Evolutionary conservation across 2,797 vertebrate genomes (phyloP).

Genomic region (Tokudaia tokunoshimensis): DNA sequence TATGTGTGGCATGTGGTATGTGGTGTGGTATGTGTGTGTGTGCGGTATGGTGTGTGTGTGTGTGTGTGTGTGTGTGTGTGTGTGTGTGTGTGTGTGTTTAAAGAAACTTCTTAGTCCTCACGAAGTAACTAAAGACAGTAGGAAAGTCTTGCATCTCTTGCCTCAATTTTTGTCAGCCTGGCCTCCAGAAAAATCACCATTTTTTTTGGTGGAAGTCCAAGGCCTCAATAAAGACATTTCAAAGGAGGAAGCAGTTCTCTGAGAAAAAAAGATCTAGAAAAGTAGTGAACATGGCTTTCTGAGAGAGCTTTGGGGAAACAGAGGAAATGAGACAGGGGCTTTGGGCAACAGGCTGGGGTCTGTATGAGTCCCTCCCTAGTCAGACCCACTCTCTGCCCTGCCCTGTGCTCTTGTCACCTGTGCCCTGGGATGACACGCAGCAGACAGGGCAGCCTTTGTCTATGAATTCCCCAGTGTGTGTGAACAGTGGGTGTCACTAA

Average conservation of each 20-base stretch:
- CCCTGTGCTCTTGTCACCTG: not conserved
- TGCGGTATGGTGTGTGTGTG: too few species aligned
- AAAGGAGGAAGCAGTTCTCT: not conserved
- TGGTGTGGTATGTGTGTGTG: not conserved
- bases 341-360: not conserved
- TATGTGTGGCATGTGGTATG: not conserved
- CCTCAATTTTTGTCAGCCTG: not conserved
- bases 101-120: not conserved
- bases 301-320: not conserved
- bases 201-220: not conserved
- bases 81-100: not conserved
- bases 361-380: not conserved
- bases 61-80: not conserved
- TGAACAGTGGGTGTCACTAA: not conserved
- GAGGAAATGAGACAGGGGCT: not conserved
- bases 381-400: not conserved
- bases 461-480: not conserved
- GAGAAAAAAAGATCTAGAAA: not conserved
- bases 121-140: not conserved
- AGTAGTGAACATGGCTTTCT: not conserved
- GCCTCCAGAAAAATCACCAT: not conserved
- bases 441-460: not conserved
- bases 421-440: rapidly evolving
- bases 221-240: not conserved
- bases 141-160: not conserved